A percentile compares a stretch with the other conserved stretches of the same genome.
phyloP scores from a whole-genome alignment of 2,797 vertebrate genomes.

The Loriculus beryllinus region DNA sequence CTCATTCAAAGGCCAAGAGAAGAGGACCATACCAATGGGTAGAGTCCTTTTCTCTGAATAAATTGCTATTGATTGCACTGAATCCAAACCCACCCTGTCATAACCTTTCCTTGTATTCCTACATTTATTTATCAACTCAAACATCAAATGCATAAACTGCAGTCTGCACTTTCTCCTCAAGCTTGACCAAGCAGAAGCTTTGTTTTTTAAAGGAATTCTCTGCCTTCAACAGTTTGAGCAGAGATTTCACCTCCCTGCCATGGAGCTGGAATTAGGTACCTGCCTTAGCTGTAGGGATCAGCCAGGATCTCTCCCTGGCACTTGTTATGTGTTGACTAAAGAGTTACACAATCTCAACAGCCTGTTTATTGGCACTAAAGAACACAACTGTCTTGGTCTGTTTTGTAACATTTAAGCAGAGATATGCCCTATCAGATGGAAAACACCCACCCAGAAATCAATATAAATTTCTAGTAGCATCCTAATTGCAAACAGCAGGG shows the following conservation, averaged over 20 bases:
- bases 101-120: neutral
- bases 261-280: neutral
- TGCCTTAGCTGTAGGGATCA: neutral
- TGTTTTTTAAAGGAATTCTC: neutral
- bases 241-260: neutral
- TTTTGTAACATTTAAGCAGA: slow-evolving; percentile 4
- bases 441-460: neutral
- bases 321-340: accelerated
- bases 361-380: neutral
- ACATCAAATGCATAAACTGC: neutral
- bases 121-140: neutral
- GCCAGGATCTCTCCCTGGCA: neutral
- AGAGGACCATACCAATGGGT: neutral
- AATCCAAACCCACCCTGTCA: neutral
- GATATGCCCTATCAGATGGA: neutral
- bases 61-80: neutral
- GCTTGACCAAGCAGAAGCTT: neutral
- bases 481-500: neutral
- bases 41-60: neutral
- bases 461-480: slow-evolving; percentile 11
- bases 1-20: neutral
- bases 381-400: neutral
- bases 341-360: neutral
- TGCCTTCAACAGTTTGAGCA: neutral
- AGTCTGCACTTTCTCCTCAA: neutral